Base-by-base conservation (phyloP, 64 coral and sea anemone genomes). In the Dendrophyllia cribrosa region DNA sequence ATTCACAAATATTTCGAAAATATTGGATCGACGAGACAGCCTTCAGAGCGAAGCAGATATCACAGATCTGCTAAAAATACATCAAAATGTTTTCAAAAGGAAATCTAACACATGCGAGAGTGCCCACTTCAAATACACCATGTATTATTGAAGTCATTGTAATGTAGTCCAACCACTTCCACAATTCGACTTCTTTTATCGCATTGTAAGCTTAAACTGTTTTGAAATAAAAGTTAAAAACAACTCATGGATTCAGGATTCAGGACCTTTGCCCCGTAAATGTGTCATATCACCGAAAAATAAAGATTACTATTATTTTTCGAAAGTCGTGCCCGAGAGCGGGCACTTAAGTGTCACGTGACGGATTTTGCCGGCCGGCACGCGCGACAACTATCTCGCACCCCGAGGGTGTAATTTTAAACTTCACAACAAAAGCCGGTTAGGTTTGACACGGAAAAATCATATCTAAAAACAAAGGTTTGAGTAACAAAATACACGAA, bases 1-100 rank as follows among this genome's bases (percentile, higher is more conserved):
- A 81, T 62, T 63, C 15, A 46, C 6, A 13, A 19, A 20, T 43
- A 72, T 82, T 46, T 25, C 53, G 53, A 9, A 82, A 63, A 64
- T 63, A 82, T 63, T 62, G 43, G 56, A 61, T 63, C 5, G 34
- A 2, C 80, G 19, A 51, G 59, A 66, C 80, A 63, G 43, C 14
- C 72, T 20, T 13, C 26, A 45, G 63, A 63, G 26, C 78, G 1
- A 59, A 24, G 76, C 76, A 59, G 52, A 83, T 83, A 83, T 83
- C 58, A 19, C 19, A 17, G 3, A 66, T 45, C 9, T 66, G 2
- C 80, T 67, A 47, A 64, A 82, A 82, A 58, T 60, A 79, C 1
- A 11, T 52, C 8, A 23, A 20, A 24, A 20, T 23, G 66, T 69
- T 23, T 24, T 9, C 34, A 34, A 34, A 34, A 34, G 2, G 34